phyloP scores from a whole-genome alignment of 2,888 invertebrate species.

The Agrotis ipsilon region DNA sequence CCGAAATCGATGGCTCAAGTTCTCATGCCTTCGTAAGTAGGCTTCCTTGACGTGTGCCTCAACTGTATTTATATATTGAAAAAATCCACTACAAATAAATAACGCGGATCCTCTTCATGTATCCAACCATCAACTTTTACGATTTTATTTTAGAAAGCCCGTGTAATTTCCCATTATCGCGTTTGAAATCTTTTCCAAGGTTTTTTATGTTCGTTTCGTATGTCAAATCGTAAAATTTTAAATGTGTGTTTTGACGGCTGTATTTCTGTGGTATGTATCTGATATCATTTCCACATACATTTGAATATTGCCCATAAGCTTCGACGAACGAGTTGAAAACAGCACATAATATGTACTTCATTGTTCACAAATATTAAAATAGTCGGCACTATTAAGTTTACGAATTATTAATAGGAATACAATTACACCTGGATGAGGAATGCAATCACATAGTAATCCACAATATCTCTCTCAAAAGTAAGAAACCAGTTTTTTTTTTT shows the following conservation, averaged over 20 bases:
- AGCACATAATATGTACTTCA: too few species aligned
- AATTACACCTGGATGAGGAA: too few species aligned
- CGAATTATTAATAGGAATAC: too few species aligned
- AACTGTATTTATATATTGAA: slow-evolving; percentile 68
- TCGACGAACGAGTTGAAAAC: too few species aligned
- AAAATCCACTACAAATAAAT: slow-evolving; percentile 51
- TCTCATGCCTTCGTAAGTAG: slow-evolving; percentile 81
- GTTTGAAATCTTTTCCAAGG: slow-evolving; percentile 47
- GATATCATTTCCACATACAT: neutral
- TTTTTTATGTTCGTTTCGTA: slow-evolving; percentile 44
- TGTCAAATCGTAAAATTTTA: slow-evolving; percentile 59
- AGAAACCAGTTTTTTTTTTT: neutral
- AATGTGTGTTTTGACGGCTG: slow-evolving; percentile 43
- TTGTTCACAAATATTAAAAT: too few species aligned
- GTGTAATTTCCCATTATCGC: slow-evolving; percentile 56
- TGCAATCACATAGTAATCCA: too few species aligned
- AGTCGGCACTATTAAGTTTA: too few species aligned
- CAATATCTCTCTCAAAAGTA: too few species aligned
- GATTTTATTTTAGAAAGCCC: slow-evolving; percentile 55
- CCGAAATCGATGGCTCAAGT: slow-evolving; percentile 74
- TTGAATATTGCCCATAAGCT: too few species aligned
- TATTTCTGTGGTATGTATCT: slow-evolving; percentile 26
- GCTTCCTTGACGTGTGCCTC: slow-evolving; percentile 65
- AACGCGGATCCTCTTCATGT: slow-evolving; percentile 41
- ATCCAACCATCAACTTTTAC: slow-evolving; percentile 57